phyloP scores from a whole-genome alignment of 2,113 vertebrate species.

The Amblyopsis rosae region DNA sequence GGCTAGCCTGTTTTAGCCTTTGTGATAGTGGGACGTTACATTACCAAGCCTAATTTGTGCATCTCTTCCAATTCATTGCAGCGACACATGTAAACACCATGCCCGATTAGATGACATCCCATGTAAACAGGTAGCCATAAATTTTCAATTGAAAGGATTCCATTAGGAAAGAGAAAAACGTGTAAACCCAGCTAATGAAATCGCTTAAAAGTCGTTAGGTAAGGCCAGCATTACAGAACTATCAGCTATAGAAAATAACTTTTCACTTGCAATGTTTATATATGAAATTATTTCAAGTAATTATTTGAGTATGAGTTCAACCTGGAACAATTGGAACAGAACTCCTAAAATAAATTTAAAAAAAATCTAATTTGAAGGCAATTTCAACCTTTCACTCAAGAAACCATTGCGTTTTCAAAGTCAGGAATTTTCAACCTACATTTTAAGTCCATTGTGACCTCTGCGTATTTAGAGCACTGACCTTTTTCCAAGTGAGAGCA shows the following conservation, averaged over 20 bases:
- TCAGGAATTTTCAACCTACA: slow-evolving; percentile 30
- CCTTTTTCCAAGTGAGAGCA: slow-evolving; percentile 22
- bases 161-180: too few relatives aligned
- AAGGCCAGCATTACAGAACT: slow-evolving; percentile 16
- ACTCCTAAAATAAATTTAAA: slow-evolving; percentile 29
- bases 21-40: too few relatives aligned
- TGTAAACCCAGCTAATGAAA: too few relatives aligned
- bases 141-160: too few relatives aligned
- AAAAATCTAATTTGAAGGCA: too few relatives aligned
- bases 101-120: too few relatives aligned
- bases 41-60: too few relatives aligned
- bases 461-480: slow-evolving; percentile 19
- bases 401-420: slow-evolving; percentile 11
- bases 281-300: slow-evolving; percentile 60
- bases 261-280: slow-evolving; percentile 43
- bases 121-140: too few relatives aligned
- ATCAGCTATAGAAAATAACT: slow-evolving; percentile 28
- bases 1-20: too few relatives aligned
- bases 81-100: too few relatives aligned
- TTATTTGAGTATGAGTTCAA: slow-evolving; percentile 48
- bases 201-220: too few relatives aligned
- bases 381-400: neutral
- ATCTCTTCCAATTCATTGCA: too few relatives aligned
- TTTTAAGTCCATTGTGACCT: slow-evolving; percentile 27
- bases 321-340: slow-evolving; percentile 45